phyloP scores from a whole-genome alignment of 2,113 vertebrate genomes.

The Semnornis frantzii region DNA sequence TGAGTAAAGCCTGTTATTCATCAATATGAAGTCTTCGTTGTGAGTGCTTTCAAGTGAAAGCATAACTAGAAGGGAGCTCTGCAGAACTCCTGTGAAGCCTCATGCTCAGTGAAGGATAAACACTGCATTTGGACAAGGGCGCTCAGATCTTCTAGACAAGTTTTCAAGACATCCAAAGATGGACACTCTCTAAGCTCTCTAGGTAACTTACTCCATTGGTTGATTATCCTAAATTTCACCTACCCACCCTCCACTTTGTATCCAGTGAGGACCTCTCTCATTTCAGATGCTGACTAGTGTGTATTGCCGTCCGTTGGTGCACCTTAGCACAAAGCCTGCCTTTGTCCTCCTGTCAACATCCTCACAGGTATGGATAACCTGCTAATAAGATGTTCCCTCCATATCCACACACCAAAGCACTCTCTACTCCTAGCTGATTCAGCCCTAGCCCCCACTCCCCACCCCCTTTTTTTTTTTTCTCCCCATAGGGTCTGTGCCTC shows the following conservation, averaged over 20 bases:
- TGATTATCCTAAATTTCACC: neutral
- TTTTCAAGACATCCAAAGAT: neutral
- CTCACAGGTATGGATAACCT: neutral
- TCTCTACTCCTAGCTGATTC: neutral
- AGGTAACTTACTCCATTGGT: neutral
- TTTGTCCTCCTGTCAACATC: neutral
- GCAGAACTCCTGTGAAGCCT: neutral
- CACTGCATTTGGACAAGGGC: neutral
- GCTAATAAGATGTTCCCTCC: neutral
- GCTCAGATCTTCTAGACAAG: neutral
- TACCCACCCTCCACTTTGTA: fast-evolving
- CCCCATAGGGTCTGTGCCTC: neutral
- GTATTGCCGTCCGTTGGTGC: neutral
- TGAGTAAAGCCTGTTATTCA: neutral
- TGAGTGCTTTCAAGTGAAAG: neutral
- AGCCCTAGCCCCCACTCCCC: neutral
- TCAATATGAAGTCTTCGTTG: neutral
- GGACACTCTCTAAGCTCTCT: neutral
- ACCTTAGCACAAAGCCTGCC: neutral
- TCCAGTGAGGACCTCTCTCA: neutral
- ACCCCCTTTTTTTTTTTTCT: neutral
- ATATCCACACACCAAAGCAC: neutral
- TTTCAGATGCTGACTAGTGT: neutral
- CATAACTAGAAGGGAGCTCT: neutral
- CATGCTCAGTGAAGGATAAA: neutral